Evolutionary conservation across 2,888 invertebrate genomes (phyloP).

Genomic region (Eustalomyia histrio): DNA sequence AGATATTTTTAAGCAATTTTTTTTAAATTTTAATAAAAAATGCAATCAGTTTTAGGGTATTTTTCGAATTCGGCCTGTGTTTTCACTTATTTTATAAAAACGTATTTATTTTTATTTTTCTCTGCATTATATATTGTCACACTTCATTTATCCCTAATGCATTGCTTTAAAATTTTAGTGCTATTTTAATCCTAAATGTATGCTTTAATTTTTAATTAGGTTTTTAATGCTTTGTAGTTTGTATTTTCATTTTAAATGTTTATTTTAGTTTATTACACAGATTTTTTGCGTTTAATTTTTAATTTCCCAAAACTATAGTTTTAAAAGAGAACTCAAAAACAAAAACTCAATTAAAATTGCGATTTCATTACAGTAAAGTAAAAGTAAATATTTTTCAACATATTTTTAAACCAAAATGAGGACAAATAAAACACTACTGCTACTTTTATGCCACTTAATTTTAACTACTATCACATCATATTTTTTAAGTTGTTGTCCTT

Average conservation of each 20-base stretch:
- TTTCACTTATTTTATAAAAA: not conserved
- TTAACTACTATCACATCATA: slow-evolving; percentile 27
- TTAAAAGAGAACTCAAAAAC: not conserved
- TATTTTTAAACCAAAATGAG: slow-evolving; percentile 8
- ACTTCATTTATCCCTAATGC: slow-evolving; percentile 1
- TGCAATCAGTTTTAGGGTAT: too few species aligned
- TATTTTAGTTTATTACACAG: not conserved
- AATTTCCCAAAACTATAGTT: slow-evolving; percentile 33
- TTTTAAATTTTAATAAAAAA: too few species aligned
- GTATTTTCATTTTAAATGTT: slow-evolving; percentile 13
- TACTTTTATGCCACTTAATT: slow-evolving; percentile 37
- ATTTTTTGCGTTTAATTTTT: slow-evolving; percentile 11
- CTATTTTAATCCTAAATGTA: slow-evolving; percentile 23
- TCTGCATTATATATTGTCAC: not conserved
- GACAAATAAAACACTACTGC: slow-evolving; percentile 14
- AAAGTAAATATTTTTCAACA: slow-evolving; percentile 55
- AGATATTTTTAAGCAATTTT: too few species aligned
- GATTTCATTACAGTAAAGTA: slow-evolving; percentile 52
- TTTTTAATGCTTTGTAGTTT: not conserved
- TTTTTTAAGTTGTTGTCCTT: not conserved
- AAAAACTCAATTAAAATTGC: slow-evolving; percentile 60
- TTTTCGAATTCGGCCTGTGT: not conserved
- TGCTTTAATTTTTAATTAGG: slow-evolving; percentile 41
- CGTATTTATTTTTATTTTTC: not conserved
- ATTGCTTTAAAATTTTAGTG: slow-evolving; percentile 12